Percentiles rank a stretch among this genome's conserved stretches.
Conservation (phyloP, 2,113 vertebrate species). For the Lathamus discolor region DNA sequence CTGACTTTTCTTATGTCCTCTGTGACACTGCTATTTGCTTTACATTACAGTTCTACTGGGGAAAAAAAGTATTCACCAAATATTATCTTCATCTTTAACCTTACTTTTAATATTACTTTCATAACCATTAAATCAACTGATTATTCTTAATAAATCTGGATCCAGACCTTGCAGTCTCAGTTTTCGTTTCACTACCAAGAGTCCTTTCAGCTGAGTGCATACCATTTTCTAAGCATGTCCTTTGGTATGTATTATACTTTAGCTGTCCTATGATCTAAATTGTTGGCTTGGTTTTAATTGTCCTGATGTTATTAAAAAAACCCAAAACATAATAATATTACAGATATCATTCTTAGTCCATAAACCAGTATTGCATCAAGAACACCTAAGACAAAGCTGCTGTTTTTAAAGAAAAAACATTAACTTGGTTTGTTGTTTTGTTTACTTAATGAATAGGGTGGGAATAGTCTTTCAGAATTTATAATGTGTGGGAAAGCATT, state of each 20-base stretch:
- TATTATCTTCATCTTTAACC: neutral
- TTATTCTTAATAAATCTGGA: neutral
- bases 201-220: neutral
- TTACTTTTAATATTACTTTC: neutral
- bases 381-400: neutral
- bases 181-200: neutral
- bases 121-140: neutral
- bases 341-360: neutral
- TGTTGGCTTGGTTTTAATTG: neutral
- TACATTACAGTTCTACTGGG: neutral
- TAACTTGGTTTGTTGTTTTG: neutral
- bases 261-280: neutral
- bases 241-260: neutral
- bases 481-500: neutral
- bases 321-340: neutral
- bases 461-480: neutral
- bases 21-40: neutral
- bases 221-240: neutral
- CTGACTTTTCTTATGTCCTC: neutral
- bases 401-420: neutral
- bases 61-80: neutral
- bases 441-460: neutral
- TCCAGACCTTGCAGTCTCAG: neutral
- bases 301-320: neutral
- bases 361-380: neutral